Conservation (phyloP, 2,888 invertebrate species). For the Aporophyla lueneburgensis region DNA sequence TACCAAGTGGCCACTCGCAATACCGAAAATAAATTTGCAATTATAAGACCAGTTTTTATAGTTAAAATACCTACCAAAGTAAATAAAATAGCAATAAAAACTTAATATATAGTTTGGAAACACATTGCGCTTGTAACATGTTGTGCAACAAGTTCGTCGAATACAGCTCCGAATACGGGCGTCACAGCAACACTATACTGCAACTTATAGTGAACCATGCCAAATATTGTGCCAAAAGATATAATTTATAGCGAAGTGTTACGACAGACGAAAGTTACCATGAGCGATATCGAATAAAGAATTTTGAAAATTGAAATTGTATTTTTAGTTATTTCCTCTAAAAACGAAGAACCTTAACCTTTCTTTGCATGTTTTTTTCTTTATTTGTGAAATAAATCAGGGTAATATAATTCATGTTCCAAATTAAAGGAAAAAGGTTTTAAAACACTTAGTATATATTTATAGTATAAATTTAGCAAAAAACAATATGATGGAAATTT, state of each 20-base stretch:
- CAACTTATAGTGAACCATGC: conserved; percentile 72
- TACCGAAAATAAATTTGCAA: background rate
- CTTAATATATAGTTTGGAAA: no score
- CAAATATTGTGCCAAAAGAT: conserved; percentile 87
- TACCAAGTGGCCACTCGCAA: background rate
- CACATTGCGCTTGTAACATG: conserved; percentile 11
- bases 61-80: no score
- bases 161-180: conserved; percentile 53
- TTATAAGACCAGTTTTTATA: no score
- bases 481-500: no score
- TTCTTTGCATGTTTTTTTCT: no score
- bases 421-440: no score
- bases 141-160: conserved; percentile 1
- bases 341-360: no score
- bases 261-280: conserved; percentile 76
- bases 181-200: conserved; percentile 44
- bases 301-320: conserved; percentile 74
- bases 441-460: no score
- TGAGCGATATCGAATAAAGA: conserved; percentile 85
- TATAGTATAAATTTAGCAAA: no score
- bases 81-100: no score
- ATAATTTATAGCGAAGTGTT: conserved; percentile 71
- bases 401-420: no score
- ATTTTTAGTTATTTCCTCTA: conserved; percentile 60
- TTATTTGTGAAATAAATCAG: no score